Base-by-base conservation (phyloP, 2,113 vertebrate genomes). In the Ovis canadensis region DNA sequence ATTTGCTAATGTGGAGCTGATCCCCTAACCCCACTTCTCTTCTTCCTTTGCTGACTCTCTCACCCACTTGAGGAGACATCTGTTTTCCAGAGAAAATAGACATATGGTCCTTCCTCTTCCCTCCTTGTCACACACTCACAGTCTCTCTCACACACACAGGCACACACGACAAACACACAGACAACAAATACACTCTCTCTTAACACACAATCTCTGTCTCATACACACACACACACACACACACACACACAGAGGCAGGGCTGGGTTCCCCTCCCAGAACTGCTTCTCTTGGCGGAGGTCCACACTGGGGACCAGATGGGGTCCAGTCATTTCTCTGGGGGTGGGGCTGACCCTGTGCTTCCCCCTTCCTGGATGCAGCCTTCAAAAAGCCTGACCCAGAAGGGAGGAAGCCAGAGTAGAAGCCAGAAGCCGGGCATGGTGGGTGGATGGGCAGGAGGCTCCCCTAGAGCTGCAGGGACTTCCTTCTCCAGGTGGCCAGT, bases 41-140 rank as follows among this genome's bases (percentile, higher is more conserved):
- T n/a, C 62, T 43, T 31, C 62, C 50, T 94, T 90, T 13, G 3
- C 82, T 9, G 27, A 36, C 14, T 25, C 23, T 1, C n/a, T 95
- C 54, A 31, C 57, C 50, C 78, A 45, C 93, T 94, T 16, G 29
- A 88, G 45, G 90, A 86, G 89, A 96, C 93, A 93, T 93, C 89
- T 64, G 62, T 33, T 93, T 88, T 96, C 96, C 84, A 60, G 40
- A 96, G 96, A 95, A 97, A 94, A 94, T 19, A 93, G 91, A 60
- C 89, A 89, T 77, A 77, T 36, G 93, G 82, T 45, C 60, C 71
- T 84, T 88, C 31, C n/a, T 15, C 88, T 83, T 31, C 74, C 29
- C 52, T 64, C 85, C 74, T 12, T 82, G 57, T 84, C 87, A 84
- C 57, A 87, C 57, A 84, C 94, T 74, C 74, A n/a, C 29, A 25